Conservation (phyloP, 2,797 vertebrate genomes). For the Phrynocephalus forsythii region DNA sequence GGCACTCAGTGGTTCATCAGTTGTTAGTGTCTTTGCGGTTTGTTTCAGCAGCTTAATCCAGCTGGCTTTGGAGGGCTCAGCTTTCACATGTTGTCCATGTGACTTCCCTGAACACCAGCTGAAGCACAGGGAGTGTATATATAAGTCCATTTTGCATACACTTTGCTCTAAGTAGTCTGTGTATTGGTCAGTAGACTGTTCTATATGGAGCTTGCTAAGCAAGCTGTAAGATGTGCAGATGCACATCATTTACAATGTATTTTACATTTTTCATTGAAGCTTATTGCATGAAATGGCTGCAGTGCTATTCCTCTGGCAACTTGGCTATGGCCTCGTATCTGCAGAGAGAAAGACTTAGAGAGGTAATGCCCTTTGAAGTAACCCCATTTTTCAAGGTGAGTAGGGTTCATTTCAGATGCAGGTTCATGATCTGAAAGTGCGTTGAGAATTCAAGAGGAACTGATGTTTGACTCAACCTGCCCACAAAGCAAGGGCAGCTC, state of each 20-base stretch:
- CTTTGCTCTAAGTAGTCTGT: neutral
- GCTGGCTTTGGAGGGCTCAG: slow-evolving; percentile 6
- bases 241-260: too few species aligned
- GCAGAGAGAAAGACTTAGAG: neutral
- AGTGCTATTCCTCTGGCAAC: neutral
- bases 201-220: neutral
- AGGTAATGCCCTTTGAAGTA: neutral
- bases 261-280: too few species aligned
- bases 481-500: too few species aligned
- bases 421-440: neutral
- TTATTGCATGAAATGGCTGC: too few species aligned
- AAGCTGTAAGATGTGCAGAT: too few species aligned
- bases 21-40: slow-evolving; percentile 10
- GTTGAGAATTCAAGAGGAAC: neutral
- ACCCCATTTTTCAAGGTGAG: neutral
- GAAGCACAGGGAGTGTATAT: neutral
- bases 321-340: too few species aligned
- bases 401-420: neutral
- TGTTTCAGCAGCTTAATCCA: slow-evolving; percentile 18
- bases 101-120: neutral
- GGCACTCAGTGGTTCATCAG: neutral
- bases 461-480: neutral
- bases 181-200: neutral
- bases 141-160: neutral
- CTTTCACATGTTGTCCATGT: slow-evolving; percentile 5